Evolutionary conservation across 1,140 invertebrate species (phyloP), one percentile per base, ranked within the genome.

Genomic region (Paracyclopina nana): DNA sequence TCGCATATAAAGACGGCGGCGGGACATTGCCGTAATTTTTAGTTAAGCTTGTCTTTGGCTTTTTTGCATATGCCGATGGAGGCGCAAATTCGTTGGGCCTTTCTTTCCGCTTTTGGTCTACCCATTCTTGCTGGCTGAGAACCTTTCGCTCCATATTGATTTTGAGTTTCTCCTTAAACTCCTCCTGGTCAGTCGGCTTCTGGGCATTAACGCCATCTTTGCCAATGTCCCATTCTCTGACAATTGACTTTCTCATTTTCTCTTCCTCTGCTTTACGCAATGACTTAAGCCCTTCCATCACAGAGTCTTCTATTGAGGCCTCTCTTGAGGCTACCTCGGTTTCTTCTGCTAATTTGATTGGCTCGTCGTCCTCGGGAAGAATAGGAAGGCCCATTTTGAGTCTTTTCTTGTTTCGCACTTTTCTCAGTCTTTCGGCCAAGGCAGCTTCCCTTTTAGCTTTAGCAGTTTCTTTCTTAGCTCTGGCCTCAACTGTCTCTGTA

Each of bases 321-420:
- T 44, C 46, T 2, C 16, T 14, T 4, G 44, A 12, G 12, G 25
- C 44, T 14, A 44, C 30, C 34, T 52, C 52, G 6, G n/a, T 20
- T 20, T 27, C 31, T 25, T 29, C n/a, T 34, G 50, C 26, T 27
- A 55, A 22, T 55, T 30, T 54, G 55, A 38, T 30, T 16, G 41
- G 53, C 40, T 59, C 54, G 46, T 58, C 53, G 31, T 55, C 55
- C 18, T 59, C 56, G 53, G 40, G 26, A 46, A 51, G 49, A 0
- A 76, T 74, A 8, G 82, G 74, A 25, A 85, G 64, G 0, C 80
- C 82, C 42, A 78, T 69, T 57, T 82, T 71, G 1, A 77, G 74
- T 27, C 83, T 65, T 60, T 82, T 78, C 24, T 83, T 64, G 30
- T 82, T 74, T 55, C 74, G 73, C 0, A 87, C 81, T 8, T 82